phyloP scores from a whole-genome alignment of 2,888 invertebrate genomes.

The Sycophila texana region DNA sequence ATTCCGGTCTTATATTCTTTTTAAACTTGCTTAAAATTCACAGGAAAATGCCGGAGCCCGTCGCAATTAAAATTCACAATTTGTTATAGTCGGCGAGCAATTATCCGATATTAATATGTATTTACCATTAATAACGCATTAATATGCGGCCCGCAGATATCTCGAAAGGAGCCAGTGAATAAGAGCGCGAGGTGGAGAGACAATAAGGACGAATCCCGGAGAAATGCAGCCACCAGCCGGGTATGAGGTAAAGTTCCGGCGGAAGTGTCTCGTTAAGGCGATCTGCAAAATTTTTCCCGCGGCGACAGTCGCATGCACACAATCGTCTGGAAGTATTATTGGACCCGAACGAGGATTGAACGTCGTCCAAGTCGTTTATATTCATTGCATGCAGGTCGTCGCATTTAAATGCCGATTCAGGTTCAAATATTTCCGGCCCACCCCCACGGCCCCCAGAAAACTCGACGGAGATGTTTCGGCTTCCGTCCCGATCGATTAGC shows the following conservation, averaged over 20 bases:
- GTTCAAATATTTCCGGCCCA: constrained; percentile 54
- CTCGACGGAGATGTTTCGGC: constrained; percentile 21
- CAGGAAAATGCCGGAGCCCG: neutral
- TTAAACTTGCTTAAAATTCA: no score
- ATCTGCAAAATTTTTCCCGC: constrained; percentile 36
- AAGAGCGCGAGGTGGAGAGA: constrained; percentile 29
- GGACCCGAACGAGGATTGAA: constrained; percentile 53
- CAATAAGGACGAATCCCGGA: neutral
- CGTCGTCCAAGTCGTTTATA: constrained; percentile 56
- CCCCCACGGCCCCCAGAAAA: neutral
- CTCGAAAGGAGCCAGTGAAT: neutral
- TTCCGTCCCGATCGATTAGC: constrained; percentile 19
- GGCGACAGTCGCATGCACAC: constrained; percentile 15
- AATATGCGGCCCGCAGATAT: constrained; percentile 16
- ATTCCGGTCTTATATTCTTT: no score
- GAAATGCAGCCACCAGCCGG: neutral
- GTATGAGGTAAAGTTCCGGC: constrained; percentile 12
- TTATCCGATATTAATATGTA: constrained; percentile 38
- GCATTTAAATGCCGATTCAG: constrained; percentile 55
- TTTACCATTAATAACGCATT: constrained; percentile 28
- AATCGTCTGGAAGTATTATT: constrained; percentile 26
- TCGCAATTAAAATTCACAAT: constrained; percentile 7
- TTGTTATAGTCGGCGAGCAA: constrained; percentile 7
- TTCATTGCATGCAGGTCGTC: constrained; percentile 54
- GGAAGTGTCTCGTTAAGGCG: constrained; percentile 35